phyloP scores from a whole-genome alignment of 2,888 invertebrate genomes.

The Drosophila antonietae region DNA sequence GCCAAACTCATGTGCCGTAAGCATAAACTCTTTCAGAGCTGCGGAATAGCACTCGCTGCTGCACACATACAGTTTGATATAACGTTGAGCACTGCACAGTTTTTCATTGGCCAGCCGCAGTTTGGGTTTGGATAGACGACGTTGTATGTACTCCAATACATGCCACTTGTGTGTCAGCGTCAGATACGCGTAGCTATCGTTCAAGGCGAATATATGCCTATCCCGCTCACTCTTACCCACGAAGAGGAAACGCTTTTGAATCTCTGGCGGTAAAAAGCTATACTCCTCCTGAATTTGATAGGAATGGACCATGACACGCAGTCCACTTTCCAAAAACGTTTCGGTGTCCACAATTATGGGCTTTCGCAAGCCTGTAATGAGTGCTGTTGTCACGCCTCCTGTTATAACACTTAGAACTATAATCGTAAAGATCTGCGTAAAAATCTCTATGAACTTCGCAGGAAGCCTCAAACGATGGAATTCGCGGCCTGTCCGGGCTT shows the following conservation, averaged over 20 bases:
- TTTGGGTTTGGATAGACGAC: constrained; percentile 11
- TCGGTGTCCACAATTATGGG: constrained; percentile 7
- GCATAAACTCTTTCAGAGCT: neutral
- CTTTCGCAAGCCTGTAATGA: constrained; percentile 1
- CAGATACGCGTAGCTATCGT: constrained; percentile 16
- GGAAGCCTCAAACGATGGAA: neutral
- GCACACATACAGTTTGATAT: neutral
- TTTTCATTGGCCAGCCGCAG: neutral
- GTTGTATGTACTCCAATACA: constrained; percentile 3
- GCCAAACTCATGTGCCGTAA: neutral
- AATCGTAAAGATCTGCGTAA: neutral
- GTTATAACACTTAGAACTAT: neutral
- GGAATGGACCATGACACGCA: constrained; percentile 7
- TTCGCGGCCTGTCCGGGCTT: neutral
- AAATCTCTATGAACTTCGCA: constrained; percentile 15
- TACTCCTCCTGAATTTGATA: neutral
- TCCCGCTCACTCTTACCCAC: constrained; percentile 10
- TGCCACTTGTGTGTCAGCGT: neutral
- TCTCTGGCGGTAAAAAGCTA: neutral
- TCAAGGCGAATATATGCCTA: constrained; percentile 9
- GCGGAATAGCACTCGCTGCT: neutral
- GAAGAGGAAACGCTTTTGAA: neutral
- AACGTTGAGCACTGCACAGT: neutral
- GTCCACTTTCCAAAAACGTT: neutral
- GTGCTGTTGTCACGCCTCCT: neutral